Evolutionary conservation across 1,140 invertebrate species (phyloP).

Genomic region (Fragariocoptes setiger): DNA sequence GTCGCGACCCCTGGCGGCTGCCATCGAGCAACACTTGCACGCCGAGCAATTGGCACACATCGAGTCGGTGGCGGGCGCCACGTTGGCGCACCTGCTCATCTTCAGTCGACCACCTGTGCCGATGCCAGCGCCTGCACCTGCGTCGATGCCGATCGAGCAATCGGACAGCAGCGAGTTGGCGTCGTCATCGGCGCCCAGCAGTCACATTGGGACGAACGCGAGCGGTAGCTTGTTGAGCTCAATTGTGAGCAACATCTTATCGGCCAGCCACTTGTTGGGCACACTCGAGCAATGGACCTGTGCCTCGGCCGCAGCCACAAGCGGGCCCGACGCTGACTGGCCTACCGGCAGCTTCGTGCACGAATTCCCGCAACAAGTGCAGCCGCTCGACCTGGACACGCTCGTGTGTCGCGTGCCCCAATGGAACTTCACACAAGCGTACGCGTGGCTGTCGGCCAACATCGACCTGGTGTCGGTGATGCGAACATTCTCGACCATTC

Average conservation of each 20-base stretch:
- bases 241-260: too few species aligned
- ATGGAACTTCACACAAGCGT: conserved; percentile 3
- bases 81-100: not conserved
- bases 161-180: too few species aligned
- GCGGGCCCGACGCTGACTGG: not conserved
- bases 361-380: not conserved
- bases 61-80: not conserved
- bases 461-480: not conserved
- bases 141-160: too few species aligned
- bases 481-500: not conserved
- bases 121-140: too few species aligned
- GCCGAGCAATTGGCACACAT: not conserved
- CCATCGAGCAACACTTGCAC: not conserved
- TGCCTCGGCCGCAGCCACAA: conserved; percentile 1
- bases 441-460: conserved; percentile 1
- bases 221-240: too few species aligned
- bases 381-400: conserved; percentile 2
- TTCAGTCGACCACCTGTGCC: too few species aligned
- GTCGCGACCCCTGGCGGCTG: not conserved
- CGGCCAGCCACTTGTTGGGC: too few species aligned
- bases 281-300: conserved; percentile 4
- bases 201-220: too few species aligned
- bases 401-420: conserved; percentile 3
- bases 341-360: not conserved
- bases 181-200: too few species aligned